Evolutionary conservation across 2,797 vertebrate genomes (phyloP).

Genomic region (Megaceryle alcyon): DNA sequence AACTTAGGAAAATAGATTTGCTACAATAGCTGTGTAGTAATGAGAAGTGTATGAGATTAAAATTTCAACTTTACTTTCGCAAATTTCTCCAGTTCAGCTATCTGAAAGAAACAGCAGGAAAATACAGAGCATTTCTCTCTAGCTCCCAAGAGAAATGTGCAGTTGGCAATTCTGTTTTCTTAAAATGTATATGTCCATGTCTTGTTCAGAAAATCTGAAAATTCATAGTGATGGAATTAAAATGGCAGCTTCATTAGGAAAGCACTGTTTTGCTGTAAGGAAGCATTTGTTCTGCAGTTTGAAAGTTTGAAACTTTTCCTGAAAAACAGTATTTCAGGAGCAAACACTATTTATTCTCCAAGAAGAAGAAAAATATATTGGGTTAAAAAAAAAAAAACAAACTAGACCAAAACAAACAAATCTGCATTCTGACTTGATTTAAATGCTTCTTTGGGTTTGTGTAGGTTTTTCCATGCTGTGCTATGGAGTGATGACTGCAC

Average conservation of each 20-base stretch:
- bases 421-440: neutral
- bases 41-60: neutral
- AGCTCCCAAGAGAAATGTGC: neutral
- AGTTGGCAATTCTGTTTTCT: neutral
- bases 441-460: neutral
- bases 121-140: neutral
- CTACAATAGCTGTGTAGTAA: neutral
- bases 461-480: neutral
- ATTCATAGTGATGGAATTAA: neutral
- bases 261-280: neutral
- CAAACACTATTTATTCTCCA: neutral
- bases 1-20: neutral
- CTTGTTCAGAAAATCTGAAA: neutral
- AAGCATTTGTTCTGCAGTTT: neutral
- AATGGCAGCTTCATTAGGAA: neutral
- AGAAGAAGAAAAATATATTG: too few species aligned
- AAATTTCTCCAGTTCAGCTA: neutral
- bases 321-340: neutral
- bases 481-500: neutral
- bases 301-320: neutral
- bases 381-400: too few species aligned
- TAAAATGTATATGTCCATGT: neutral
- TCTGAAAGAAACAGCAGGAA: neutral
- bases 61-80: neutral
- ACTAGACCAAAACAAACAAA: too few species aligned